These are phyloP conservation scores for Lasioglossum vierecki DNA, from an alignment of 2,888 invertebrate species.

Conservation along the genomic window DNA sequence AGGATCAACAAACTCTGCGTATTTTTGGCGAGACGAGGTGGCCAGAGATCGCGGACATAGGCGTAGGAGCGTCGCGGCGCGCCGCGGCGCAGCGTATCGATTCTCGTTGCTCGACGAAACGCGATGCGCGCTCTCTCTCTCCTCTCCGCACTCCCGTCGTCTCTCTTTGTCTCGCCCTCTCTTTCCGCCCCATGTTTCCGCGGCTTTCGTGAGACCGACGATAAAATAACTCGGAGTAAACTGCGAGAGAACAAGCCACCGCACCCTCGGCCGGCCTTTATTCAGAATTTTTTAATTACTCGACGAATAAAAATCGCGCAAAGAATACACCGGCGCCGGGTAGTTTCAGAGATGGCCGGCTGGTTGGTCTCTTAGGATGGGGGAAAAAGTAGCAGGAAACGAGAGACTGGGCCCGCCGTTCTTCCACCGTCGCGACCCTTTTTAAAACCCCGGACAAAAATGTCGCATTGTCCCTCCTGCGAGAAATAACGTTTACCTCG, in stretches of 20 bases:
- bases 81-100: constrained; percentile 27
- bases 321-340: not conserved
- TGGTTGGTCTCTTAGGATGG: not conserved
- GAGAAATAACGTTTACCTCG: constrained; percentile 17
- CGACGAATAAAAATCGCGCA: constrained; percentile 21
- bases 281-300: constrained; percentile 38
- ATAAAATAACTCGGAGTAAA: constrained; percentile 22
- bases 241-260: not conserved
- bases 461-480: not conserved
- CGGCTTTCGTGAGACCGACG: constrained; percentile 2
- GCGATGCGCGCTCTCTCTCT: constrained; percentile 5
- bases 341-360: not conserved
- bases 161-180: not conserved
- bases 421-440: constrained; percentile 14
- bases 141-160: not conserved
- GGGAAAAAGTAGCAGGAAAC: constrained; percentile 13
- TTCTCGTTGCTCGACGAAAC: constrained; percentile 30
- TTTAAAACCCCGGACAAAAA: constrained; percentile 23
- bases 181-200: not conserved
- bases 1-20: constrained; percentile 67
- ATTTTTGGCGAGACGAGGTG: constrained; percentile 68
- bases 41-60: constrained; percentile 56
- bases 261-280: constrained; percentile 7
- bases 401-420: not conserved
- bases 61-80: constrained; percentile 45